Conservation (phyloP, 2,113 vertebrate genomes). For the Macroglossus sobrinus region DNA sequence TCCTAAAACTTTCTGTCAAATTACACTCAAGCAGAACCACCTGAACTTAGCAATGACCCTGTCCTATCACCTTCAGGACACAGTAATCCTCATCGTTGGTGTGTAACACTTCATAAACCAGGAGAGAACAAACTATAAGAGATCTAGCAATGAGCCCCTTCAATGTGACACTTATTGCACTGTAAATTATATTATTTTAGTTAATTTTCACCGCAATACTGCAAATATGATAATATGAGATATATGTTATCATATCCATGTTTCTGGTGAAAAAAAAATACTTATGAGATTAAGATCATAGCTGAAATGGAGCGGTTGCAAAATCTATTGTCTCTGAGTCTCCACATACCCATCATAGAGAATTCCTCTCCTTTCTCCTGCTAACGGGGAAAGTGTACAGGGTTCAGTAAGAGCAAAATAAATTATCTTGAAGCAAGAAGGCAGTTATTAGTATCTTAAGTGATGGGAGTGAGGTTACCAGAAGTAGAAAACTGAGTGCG, state of each 20-base stretch:
- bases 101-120: conserved; percentile 20
- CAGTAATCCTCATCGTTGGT: background rate
- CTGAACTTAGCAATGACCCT: conserved; percentile 33
- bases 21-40: conserved; percentile 53
- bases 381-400: background rate
- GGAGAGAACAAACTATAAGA: conserved; percentile 30
- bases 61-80: background rate
- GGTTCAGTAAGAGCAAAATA: background rate
- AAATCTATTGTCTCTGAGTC: background rate
- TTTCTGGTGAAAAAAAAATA: background rate
- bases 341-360: background rate
- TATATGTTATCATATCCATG: background rate
- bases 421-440: background rate
- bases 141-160: background rate
- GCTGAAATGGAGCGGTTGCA: background rate
- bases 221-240: background rate
- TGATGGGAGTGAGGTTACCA: background rate
- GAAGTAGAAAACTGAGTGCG: background rate
- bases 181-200: background rate
- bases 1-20: conserved; percentile 72
- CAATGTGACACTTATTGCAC: background rate
- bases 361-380: background rate
- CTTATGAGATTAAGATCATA: background rate
- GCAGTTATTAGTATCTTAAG: background rate
- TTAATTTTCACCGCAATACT: background rate